Conservation (phyloP, 2,797 vertebrate species). For the Stomatorhinus walkeri region DNA sequence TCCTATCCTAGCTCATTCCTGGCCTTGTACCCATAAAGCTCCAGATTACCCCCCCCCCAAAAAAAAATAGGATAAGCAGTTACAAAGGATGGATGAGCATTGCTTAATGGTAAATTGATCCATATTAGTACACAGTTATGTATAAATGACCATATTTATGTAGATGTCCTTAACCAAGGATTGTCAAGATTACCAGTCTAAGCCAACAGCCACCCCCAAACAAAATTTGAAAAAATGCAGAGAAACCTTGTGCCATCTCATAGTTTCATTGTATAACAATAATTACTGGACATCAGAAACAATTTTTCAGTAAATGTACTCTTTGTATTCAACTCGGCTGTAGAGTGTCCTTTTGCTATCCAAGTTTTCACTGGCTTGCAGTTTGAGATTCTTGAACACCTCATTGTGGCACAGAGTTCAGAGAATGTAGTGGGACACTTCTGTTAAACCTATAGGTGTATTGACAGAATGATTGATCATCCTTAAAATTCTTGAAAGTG, state of each 20-base stretch:
- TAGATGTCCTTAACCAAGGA: neutral
- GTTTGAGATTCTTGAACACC: neutral
- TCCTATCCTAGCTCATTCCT: neutral
- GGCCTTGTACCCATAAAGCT: neutral
- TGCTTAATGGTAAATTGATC: neutral
- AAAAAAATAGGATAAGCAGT: neutral
- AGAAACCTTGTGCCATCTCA: neutral
- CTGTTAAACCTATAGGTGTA: neutral
- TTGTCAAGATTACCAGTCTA: neutral
- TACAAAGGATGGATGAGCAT: neutral
- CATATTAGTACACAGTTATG: neutral
- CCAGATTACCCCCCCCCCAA: neutral
- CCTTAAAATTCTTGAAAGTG: neutral
- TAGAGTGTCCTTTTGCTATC: neutral
- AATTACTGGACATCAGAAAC: neutral
- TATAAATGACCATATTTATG: neutral
- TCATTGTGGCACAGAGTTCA: neutral
- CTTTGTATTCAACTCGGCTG: neutral
- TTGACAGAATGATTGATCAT: neutral
- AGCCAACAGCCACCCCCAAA: neutral
- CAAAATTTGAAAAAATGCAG: neutral
- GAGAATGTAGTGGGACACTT: neutral
- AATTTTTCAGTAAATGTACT: neutral
- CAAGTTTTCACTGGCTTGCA: neutral
- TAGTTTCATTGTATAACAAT: neutral